Conservation (phyloP, 2,888 invertebrate genomes). For the Noctua janthina region DNA sequence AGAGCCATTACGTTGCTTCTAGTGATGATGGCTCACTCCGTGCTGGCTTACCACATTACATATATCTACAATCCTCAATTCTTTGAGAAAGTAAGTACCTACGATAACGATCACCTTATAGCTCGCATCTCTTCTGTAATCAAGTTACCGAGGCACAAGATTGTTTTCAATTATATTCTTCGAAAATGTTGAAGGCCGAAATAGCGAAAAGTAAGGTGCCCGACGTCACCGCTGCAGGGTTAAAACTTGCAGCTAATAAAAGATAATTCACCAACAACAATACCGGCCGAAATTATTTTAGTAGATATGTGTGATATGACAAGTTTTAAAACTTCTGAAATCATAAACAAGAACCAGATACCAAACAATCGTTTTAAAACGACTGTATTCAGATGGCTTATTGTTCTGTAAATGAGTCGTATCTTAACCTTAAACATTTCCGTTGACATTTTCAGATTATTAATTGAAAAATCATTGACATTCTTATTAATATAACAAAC, state of each 20-base stretch:
- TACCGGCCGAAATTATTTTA: too few species aligned
- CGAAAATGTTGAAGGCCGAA: neutral
- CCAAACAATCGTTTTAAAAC: too few species aligned
- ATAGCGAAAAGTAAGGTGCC: neutral
- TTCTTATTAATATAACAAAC: too few species aligned
- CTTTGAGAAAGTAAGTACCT: slow-evolving; percentile 72
- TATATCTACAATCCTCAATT: slow-evolving; percentile 78
- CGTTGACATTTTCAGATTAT: too few species aligned
- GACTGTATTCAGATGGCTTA: too few species aligned
- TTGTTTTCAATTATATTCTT: neutral
- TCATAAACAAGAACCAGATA: too few species aligned
- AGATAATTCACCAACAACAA: too few species aligned
- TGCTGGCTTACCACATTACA: slow-evolving; percentile 71
- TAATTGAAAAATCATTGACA: neutral
- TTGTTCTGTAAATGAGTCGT: too few species aligned
- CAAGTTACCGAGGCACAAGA: neutral
- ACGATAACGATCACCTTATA: neutral
- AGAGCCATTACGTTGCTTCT: slow-evolving; percentile 74
- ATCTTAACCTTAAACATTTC: too few species aligned
- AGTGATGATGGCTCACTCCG: slow-evolving; percentile 77
- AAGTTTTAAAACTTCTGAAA: too few species aligned
- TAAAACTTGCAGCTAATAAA: neutral
- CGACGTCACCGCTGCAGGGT: neutral
- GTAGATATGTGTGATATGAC: too few species aligned
- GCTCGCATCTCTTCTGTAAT: neutral